Percentiles rank a stretch among this genome's conserved stretches.
These are phyloP conservation scores for Pollenia angustigena DNA, from an alignment of 2,888 invertebrate species.

Conservation along the genomic window DNA sequence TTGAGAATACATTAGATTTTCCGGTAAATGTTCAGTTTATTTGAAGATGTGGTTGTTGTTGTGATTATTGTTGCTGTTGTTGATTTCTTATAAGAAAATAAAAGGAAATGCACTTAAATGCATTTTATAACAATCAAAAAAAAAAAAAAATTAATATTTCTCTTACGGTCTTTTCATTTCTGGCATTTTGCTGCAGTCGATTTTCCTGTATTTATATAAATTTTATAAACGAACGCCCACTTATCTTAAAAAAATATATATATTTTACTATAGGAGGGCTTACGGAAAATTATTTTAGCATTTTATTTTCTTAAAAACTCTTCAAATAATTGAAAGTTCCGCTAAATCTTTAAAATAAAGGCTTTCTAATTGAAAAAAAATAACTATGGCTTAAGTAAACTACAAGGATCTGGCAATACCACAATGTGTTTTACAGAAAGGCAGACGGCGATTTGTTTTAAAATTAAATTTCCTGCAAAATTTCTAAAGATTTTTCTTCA, in stretches of 20 bases:
- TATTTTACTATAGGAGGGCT: slow-evolving; percentile 4
- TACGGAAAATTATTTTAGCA: neutral
- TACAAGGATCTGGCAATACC: no score
- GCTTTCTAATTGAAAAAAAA: no score
- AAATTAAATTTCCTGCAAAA: no score
- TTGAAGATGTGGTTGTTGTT: slow-evolving; percentile 45
- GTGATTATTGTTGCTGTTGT: slow-evolving; percentile 28
- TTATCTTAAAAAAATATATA: slow-evolving; percentile 33
- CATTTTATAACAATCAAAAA: slow-evolving; percentile 69
- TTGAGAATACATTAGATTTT: slow-evolving; percentile 68
- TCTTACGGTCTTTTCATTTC: slow-evolving; percentile 54
- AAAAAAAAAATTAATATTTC: slow-evolving; percentile 61
- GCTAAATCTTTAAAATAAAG: no score
- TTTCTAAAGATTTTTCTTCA: no score
- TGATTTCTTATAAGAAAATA: slow-evolving; percentile 65
- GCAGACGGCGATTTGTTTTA: no score
- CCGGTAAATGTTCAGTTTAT: slow-evolving; percentile 60
- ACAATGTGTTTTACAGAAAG: no score
- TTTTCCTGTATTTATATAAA: slow-evolving; percentile 65
- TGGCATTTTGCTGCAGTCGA: slow-evolving; percentile 48
- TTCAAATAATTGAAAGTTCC: neutral
- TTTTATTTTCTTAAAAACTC: neutral
- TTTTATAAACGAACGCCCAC: slow-evolving; percentile 51
- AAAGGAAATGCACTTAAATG: slow-evolving; percentile 72
- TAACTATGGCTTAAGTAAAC: no score